Base-by-base conservation (phyloP, 2,888 invertebrate genomes). In the Lycophotia porphyrea region DNA sequence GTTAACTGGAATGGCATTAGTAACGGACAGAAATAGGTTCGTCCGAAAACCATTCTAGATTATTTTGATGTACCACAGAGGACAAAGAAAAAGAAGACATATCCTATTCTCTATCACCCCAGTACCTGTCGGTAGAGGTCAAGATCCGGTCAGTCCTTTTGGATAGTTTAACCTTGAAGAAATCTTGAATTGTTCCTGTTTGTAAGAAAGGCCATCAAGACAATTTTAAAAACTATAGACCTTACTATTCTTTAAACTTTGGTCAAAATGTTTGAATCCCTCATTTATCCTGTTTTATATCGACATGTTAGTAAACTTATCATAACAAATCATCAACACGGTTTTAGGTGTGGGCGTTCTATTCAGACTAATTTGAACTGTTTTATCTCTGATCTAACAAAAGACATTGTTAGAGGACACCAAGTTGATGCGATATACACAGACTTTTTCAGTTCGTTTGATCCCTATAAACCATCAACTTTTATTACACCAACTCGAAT, bases 11-110 rank as follows among this genome's bases (percentile, higher is more conserved):
- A 73, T 36, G 34, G 58, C 31, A 52, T 64, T 8, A n/a, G 9
- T 1, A 39, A 13, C 3, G 21, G 39, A 39, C n/a, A 42, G n/a
- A 18, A 8, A 15, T 74, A 3, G 24, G 18, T 58, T n/a, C 73
- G 64, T 75, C 73, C 44, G 31, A 44, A 52, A 75, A 75, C 44
- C 2, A 1, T 44, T 52, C 1, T 18, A 71, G 21, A 21, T 9
- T 34, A 60, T 60, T 44, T 55, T 36, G n/a, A 5, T 61, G 34
- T 34, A 11, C n/a, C n/a, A 36, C 49, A 11, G n/a, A 67, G n/a
- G 36, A 31, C 8, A 27, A 36, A 69, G 21, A 55, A 31, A 47
- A 42, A 34, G 13, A 68, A 39, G 8, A 21, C 47, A 8, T 27
- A 27, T 58, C 27, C 7, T 47, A 24, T 15, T n/a, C 11, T 47